These are phyloP conservation scores for Lamellibrachia columna DNA, from an alignment of 2,888 invertebrate genomes.

Conservation along the genomic window DNA sequence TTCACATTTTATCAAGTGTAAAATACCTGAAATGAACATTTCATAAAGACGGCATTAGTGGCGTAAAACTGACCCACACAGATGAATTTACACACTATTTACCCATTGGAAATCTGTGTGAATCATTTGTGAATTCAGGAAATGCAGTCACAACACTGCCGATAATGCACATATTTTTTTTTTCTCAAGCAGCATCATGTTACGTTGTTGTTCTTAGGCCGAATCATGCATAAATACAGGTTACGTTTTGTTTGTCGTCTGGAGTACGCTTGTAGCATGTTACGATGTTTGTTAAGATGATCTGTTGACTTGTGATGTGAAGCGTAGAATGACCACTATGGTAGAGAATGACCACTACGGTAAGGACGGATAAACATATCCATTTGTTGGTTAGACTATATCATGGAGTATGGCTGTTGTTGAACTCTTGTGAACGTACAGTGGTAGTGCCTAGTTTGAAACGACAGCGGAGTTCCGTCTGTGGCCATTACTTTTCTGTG, in stretches of 20 bases:
- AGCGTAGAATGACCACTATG: neutral
- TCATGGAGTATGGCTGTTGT: neutral
- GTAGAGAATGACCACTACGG: neutral
- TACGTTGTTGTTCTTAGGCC: neutral
- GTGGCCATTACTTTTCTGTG: neutral
- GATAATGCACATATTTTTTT: neutral
- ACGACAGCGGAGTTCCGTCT: neutral
- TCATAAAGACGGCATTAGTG: neutral
- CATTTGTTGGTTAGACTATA: neutral
- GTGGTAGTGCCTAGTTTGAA: neutral
- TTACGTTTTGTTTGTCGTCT: neutral
- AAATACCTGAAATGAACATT: neutral
- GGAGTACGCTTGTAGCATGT: neutral
- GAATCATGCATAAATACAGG: constrained; percentile 9
- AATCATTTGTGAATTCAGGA: neutral
- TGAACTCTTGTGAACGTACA: neutral
- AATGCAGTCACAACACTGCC: neutral
- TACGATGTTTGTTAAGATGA: neutral
- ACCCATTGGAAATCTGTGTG: neutral
- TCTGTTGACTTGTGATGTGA: neutral
- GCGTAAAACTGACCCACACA: neutral
- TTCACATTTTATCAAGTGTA: too few relatives aligned
- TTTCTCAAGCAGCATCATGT: neutral
- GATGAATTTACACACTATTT: neutral
- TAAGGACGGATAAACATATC: neutral